phyloP scores from a whole-genome alignment of 2,888 invertebrate species.

The Notodonta dromedarius region DNA sequence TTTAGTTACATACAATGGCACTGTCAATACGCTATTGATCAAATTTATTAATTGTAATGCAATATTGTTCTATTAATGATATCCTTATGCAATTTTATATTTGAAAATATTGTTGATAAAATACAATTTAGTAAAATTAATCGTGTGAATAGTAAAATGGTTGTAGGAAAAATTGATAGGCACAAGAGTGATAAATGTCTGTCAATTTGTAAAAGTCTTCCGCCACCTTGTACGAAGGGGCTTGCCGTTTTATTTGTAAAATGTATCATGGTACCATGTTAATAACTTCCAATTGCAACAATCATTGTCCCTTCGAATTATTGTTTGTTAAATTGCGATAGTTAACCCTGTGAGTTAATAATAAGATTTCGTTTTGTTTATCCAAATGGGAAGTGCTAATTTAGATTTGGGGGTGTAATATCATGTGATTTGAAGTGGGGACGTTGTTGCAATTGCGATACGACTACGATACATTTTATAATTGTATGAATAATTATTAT shows the following conservation, averaged over 20 bases:
- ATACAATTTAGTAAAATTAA: not conserved
- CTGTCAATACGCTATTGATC: not conserved
- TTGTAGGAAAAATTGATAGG: not conserved
- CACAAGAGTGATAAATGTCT: not conserved
- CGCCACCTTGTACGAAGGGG: not conserved
- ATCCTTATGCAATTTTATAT: not conserved
- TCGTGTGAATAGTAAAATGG: not conserved
- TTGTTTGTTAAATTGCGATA: not conserved
- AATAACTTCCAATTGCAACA: not conserved
- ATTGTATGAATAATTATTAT: not conserved
- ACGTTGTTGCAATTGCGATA: not conserved
- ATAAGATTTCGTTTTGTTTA: too few relatives aligned
- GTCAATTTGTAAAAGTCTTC: not conserved
- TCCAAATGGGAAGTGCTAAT: too few relatives aligned
- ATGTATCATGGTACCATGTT: constrained; percentile 1
- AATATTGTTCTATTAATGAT: constrained; percentile 1
- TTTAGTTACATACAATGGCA: not conserved
- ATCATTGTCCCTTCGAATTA: not conserved
- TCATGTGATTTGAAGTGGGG: too few relatives aligned
- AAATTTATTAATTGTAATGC: not conserved
- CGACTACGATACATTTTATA: not conserved
- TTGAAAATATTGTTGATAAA: not conserved
- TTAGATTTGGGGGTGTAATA: not conserved
- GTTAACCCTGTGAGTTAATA: too few relatives aligned
- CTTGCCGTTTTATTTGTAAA: not conserved